phyloP scores from a whole-genome alignment of 2,113 vertebrate species.

The Hiodon tergisus region DNA sequence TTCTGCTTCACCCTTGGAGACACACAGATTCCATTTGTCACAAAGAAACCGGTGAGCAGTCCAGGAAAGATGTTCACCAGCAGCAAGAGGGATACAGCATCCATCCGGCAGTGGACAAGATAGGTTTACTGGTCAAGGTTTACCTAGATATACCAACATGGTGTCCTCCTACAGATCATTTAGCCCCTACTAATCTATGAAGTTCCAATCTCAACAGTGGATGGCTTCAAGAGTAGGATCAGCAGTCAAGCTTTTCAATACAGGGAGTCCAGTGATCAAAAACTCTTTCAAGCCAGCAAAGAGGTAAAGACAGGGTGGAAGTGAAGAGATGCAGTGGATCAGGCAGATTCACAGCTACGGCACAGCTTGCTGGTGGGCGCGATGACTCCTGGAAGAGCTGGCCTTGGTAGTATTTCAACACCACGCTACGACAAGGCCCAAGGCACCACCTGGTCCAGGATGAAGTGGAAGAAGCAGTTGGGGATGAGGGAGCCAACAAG shows the following conservation, averaged over 20 bases:
- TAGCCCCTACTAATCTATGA: neutral
- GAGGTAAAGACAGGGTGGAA: neutral
- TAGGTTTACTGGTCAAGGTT: neutral
- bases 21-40: constrained; percentile 4
- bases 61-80: neutral
- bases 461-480: neutral
- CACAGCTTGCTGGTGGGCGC: neutral
- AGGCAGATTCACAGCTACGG: neutral
- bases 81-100: too few species aligned
- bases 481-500: neutral
- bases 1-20: neutral
- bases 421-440: neutral
- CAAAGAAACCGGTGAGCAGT: neutral
- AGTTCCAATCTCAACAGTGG: neutral
- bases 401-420: neutral
- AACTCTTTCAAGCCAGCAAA: neutral
- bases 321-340: neutral
- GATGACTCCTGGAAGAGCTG: neutral
- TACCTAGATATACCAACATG: neutral
- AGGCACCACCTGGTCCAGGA: neutral
- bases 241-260: neutral
- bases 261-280: neutral
- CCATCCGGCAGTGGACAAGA: neutral
- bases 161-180: neutral
- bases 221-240: neutral